phyloP scores from a whole-genome alignment of 2,113 vertebrate species.

The Myodes glareolus region DNA sequence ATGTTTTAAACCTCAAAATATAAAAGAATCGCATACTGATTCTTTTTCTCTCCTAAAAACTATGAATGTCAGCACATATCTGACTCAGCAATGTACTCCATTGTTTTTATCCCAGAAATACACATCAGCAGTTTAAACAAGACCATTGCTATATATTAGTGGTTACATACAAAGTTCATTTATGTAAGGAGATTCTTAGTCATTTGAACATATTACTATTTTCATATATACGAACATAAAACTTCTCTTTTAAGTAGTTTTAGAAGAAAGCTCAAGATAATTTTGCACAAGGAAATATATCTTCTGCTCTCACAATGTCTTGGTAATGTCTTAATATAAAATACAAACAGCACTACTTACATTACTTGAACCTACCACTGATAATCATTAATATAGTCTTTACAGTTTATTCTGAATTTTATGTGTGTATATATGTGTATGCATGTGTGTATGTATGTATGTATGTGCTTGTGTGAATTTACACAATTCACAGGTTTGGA shows the following conservation, averaged over 20 bases:
- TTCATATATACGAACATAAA: neutral
- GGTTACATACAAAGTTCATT: neutral
- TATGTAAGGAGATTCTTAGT: neutral
- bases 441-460: rapidly evolving
- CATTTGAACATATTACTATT: neutral
- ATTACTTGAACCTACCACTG: neutral
- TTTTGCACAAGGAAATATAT: neutral
- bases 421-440: neutral
- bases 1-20: neutral
- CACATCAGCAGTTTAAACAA: neutral
- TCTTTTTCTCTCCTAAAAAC: neutral
- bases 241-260: neutral
- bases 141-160: neutral
- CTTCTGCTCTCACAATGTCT: neutral
- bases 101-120: neutral
- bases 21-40: neutral
- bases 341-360: neutral
- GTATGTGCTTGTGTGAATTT: rapidly evolving
- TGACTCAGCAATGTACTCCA: neutral
- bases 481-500: neutral
- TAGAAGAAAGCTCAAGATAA: neutral
- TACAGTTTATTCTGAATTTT: neutral
- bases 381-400: neutral
- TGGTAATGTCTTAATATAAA: neutral
- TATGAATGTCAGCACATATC: neutral